Percentiles rank a stretch among this genome's conserved stretches.
Conservation (phyloP, 2,797 vertebrate genomes). For the Fistularia tabacaria region DNA sequence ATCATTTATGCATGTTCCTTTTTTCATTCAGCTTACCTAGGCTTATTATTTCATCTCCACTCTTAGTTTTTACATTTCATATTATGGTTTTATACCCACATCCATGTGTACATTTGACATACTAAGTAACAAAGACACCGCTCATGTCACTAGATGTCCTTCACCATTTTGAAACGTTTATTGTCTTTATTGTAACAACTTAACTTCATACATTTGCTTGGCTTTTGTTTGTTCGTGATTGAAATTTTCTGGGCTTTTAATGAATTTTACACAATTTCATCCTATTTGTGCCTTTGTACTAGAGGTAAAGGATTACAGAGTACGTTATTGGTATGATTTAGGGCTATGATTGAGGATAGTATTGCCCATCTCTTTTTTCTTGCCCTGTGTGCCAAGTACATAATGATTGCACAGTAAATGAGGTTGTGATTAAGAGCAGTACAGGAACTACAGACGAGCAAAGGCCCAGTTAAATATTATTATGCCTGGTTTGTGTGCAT, state of each 20-base stretch:
- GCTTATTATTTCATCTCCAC: too few species aligned
- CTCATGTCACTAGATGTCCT: too few species aligned
- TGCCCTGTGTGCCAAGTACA: conserved; percentile 63
- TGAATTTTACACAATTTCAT: conserved; percentile 10
- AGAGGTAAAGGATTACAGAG: conserved; percentile 66
- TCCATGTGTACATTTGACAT: too few species aligned
- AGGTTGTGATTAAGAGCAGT: conserved; percentile 71
- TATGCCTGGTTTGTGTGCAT: conserved; percentile 51
- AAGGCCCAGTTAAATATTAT: conserved; percentile 43
- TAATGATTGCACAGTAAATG: conserved; percentile 72
- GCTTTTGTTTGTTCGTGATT: conserved; percentile 1
- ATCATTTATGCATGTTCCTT: conserved; percentile 16
- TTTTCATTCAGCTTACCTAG: neutral
- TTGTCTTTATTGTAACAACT: too few species aligned
- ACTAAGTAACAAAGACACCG: too few species aligned
- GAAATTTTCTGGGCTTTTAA: conserved; percentile 2
- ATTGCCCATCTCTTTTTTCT: conserved; percentile 35
- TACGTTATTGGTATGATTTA: conserved; percentile 49
- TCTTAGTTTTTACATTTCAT: too few species aligned
- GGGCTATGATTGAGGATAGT: conserved; percentile 37
- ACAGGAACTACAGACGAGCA: conserved; percentile 40
- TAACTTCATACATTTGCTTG: neutral
- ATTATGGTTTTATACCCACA: too few species aligned
- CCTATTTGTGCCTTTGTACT: conserved; percentile 44
- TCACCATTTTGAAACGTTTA: too few species aligned